Evolutionary conservation across 2,888 invertebrate genomes (phyloP).

Genomic region (Apomyelois bistriatella): DNA sequence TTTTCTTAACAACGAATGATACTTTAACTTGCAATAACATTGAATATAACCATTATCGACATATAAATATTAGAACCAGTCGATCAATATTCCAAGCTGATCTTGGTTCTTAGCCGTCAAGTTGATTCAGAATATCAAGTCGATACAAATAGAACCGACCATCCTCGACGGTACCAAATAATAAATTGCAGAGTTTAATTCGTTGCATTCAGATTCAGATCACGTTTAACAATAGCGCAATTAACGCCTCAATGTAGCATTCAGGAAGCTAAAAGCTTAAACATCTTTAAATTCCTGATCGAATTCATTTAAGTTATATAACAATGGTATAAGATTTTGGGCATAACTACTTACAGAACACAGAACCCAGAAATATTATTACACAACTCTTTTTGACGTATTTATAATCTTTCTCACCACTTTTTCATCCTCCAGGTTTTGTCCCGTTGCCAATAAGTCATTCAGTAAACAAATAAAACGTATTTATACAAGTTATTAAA

Average conservation of each 20-base stretch:
- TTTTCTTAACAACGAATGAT: no score
- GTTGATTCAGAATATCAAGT: background rate
- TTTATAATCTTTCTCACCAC: no score
- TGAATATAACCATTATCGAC: no score
- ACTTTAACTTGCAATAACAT: no score
- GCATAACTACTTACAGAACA: background rate
- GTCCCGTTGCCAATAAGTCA: no score
- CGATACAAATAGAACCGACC: no score
- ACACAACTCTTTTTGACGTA: no score
- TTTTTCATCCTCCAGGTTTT: no score
- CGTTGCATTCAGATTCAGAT: slow-evolving; percentile 1
- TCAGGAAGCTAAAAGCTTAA: background rate
- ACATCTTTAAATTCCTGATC: background rate
- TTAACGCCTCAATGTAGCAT: background rate
- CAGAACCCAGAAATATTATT: background rate
- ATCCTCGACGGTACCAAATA: background rate
- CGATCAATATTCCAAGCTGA: background rate
- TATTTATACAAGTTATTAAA: no score
- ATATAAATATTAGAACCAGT: background rate
- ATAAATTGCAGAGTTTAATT: slow-evolving; percentile 2
- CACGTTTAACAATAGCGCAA: slow-evolving; percentile 5
- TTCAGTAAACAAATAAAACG: no score
- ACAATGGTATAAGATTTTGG: background rate
- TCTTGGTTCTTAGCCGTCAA: background rate
- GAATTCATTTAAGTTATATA: background rate